A percentile compares a stretch with the other conserved stretches of the same genome.
phyloP scores from a whole-genome alignment of 2,888 invertebrate genomes.

The Ypsolopha sequella region DNA sequence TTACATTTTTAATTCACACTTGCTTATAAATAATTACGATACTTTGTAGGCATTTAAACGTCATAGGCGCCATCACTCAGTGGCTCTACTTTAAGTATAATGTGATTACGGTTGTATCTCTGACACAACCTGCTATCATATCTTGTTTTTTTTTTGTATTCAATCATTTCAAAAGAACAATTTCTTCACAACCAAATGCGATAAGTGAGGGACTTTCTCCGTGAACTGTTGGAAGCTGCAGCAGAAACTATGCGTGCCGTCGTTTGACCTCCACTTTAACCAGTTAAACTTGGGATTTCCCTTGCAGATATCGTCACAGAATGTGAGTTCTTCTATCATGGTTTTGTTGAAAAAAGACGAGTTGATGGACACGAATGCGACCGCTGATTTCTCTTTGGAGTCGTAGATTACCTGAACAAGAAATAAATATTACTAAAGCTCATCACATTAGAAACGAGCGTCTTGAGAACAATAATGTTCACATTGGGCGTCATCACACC shows the following conservation, averaged over 20 bases:
- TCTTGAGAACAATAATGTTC: too few species aligned
- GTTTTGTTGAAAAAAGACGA: slow-evolving; percentile 37
- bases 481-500: too few species aligned
- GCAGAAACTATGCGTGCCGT: slow-evolving; percentile 51
- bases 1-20: too few species aligned
- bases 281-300: slow-evolving; percentile 28
- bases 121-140: too few species aligned
- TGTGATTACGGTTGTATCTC: too few species aligned
- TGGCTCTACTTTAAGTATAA: too few species aligned
- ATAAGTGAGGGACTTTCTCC: slow-evolving; percentile 21
- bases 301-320: slow-evolving; percentile 43
- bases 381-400: slow-evolving; percentile 23
- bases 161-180: slow-evolving; percentile 16
- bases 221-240: slow-evolving; percentile 40
- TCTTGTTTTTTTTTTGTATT: too few species aligned
- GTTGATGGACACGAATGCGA: slow-evolving; percentile 46
- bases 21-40: too few species aligned
- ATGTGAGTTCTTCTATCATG: slow-evolving; percentile 20
- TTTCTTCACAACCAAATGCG: slow-evolving; percentile 21
- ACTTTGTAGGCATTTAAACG: too few species aligned
- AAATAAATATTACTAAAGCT: slow-evolving; percentile 6
- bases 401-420: slow-evolving; percentile 45
- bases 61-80: too few species aligned
- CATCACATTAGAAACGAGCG: too few species aligned
- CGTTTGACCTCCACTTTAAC: slow-evolving; percentile 45